phyloP scores from a whole-genome alignment of 2,113 vertebrate genomes.

The Natator depressus region DNA sequence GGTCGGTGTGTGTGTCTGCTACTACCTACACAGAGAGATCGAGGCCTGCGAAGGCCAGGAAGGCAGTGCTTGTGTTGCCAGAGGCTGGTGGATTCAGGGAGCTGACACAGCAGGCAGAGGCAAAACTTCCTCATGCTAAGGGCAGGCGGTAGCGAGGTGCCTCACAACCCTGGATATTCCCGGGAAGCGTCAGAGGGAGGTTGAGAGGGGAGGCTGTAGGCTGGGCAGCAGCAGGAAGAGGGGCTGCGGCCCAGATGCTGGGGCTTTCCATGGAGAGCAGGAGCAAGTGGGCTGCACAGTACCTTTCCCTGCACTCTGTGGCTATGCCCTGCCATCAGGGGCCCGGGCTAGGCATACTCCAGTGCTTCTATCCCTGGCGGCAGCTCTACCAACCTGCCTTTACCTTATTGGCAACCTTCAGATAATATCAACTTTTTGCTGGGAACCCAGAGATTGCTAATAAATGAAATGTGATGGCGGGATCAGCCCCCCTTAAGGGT shows the following conservation, averaged over 20 bases:
- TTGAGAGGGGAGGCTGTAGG: neutral
- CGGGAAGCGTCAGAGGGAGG: neutral
- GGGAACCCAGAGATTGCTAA: neutral
- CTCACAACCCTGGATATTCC: neutral
- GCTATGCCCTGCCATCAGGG: neutral
- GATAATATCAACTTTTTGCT: neutral
- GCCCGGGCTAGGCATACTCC: neutral
- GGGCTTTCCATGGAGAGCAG: neutral
- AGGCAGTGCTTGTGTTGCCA: neutral
- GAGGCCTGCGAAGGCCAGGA: neutral
- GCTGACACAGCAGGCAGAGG: neutral
- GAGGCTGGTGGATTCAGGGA: neutral
- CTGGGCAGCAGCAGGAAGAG: neutral
- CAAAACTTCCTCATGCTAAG: neutral
- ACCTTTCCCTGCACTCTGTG: neutral
- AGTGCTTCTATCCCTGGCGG: neutral
- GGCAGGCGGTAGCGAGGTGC: neutral
- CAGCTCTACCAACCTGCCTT: neutral
- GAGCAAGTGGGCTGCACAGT: neutral
- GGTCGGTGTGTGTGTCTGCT: neutral
- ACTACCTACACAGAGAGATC: neutral
- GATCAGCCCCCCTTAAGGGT: neutral
- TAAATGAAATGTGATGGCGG: too few species aligned
- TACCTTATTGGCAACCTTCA: neutral
- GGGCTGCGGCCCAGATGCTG: neutral